A percentile compares a stretch with the other conserved stretches of the same genome.
These are phyloP conservation scores for Muscicapa comitata DNA, from an alignment of 2,797 vertebrate genomes.

Conservation along the genomic window DNA sequence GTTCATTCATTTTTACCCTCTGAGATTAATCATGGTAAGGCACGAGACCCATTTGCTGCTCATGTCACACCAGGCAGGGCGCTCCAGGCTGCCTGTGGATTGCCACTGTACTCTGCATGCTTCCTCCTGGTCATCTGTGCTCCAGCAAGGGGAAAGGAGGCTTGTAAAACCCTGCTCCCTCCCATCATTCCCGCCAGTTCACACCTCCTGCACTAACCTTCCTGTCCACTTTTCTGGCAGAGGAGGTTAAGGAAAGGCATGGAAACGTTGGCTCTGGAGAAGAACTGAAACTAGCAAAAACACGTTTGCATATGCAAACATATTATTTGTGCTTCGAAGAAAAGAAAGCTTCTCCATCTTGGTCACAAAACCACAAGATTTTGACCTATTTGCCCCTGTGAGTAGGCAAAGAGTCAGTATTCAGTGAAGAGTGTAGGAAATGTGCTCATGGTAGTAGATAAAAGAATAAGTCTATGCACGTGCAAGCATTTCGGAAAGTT, in stretches of 20 bases:
- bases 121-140: background rate
- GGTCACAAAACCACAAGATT: conserved; percentile 16
- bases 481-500: background rate
- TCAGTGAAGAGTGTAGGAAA: conserved; percentile 21
- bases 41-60: background rate
- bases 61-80: background rate
- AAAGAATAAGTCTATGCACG: conserved; percentile 42
- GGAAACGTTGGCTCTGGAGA: conserved; percentile 1
- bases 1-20: conserved; percentile 13
- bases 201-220: background rate
- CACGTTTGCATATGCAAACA: background rate
- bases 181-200: conserved; percentile 16
- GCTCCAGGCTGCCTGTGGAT: background rate
- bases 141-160: background rate
- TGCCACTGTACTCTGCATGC: background rate
- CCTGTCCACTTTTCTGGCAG: background rate
- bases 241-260: conserved; percentile 6
- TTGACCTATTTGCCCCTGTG: conserved; percentile 24
- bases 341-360: background rate
- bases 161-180: conserved; percentile 51
- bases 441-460: background rate
- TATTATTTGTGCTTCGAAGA: background rate
- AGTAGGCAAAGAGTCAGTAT: conserved; percentile 18
- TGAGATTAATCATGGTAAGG: background rate
- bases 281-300: conserved; percentile 45